Base-by-base conservation (phyloP, 92 coral and sea anemone genomes). In the Porites rus region DNA sequence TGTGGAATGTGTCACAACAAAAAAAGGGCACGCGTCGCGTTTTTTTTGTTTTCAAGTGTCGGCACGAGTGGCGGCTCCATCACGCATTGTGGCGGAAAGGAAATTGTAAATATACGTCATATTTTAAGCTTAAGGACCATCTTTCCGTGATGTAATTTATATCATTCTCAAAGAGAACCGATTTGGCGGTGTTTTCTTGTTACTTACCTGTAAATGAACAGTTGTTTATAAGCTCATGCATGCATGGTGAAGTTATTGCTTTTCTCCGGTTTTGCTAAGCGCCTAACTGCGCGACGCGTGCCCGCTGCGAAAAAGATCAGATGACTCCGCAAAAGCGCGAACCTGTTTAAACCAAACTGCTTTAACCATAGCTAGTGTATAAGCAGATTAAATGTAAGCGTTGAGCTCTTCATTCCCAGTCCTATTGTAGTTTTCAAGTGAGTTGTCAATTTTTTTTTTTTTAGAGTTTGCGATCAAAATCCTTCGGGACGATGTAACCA, bases 131-230 rank as follows among this genome's bases (percentile, higher is more conserved):
- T 69, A 69, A 69, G 56, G 50, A 28, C 8, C 66, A n/a, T 31
- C 69, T 69, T 81, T 19, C 28, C 10, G 11, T 69, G 31, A 71
- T 71, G 7, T 46, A 54, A 81, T 81, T 81, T 71, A 69, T 31
- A 81, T 22, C 64, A 68, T 18, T 58, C 67, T 81, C 86, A 70
- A 81, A 81, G 77, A 56, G 77, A 69, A 81, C 86, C 86, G 77
- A 70, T 69, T 5, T 53, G 20, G 86, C 67, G 86, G 86, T 56
- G 69, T 69, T 70, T 53, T 25, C 25, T 20, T 81, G 54, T 70
- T 56, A 81, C 58, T 81, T 69, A 17, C 56, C 69, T 18, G 54
- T 24, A 69, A 81, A 43, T 54, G 46, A 69, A 69, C 77, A 7
- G 76, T 80, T 53, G 20, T 24, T 80, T 80, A 80, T 43, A 20